Evolutionary conservation across 2,797 vertebrate genomes (phyloP).

Genomic region (Neomorphus geoffroyi): DNA sequence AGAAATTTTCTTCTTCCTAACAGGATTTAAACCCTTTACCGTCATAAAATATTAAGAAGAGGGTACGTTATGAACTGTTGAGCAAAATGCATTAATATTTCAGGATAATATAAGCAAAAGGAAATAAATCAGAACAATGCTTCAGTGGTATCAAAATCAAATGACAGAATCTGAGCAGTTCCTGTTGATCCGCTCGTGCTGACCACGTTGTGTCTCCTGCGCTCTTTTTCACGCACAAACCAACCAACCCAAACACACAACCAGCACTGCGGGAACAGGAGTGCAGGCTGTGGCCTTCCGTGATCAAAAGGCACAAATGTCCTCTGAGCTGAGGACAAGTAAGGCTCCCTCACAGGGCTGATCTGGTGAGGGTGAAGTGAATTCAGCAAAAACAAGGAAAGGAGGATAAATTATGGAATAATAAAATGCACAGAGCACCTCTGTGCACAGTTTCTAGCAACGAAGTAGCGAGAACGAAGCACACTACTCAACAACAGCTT

Average conservation of each 20-base stretch:
- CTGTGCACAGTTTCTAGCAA: not conserved
- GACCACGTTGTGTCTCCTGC: not conserved
- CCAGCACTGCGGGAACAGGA: not conserved
- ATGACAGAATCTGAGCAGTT: not conserved
- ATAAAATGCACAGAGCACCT: not conserved
- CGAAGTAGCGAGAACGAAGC: not conserved
- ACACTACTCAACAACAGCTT: not conserved
- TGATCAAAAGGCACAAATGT: not conserved
- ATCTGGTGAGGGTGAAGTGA: not conserved
- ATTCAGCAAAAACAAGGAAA: not conserved
- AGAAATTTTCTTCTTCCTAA: constrained; percentile 24
- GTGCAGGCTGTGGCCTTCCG: not conserved
- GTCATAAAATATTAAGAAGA: constrained; percentile 23
- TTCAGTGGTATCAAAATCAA: not conserved
- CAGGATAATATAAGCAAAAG: not conserved
- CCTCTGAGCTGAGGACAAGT: not conserved
- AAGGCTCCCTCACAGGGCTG: not conserved
- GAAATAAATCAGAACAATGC: constrained; percentile 18
- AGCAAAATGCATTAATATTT: constrained; percentile 26
- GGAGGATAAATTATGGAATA: not conserved
- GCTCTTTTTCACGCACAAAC: not conserved
- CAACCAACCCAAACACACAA: not conserved
- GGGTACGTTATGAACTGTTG: constrained; percentile 3
- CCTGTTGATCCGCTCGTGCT: not conserved
- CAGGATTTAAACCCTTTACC: constrained; percentile 21